phyloP scores from a whole-genome alignment of 2,797 vertebrate species.

The Coendou prehensilis region DNA sequence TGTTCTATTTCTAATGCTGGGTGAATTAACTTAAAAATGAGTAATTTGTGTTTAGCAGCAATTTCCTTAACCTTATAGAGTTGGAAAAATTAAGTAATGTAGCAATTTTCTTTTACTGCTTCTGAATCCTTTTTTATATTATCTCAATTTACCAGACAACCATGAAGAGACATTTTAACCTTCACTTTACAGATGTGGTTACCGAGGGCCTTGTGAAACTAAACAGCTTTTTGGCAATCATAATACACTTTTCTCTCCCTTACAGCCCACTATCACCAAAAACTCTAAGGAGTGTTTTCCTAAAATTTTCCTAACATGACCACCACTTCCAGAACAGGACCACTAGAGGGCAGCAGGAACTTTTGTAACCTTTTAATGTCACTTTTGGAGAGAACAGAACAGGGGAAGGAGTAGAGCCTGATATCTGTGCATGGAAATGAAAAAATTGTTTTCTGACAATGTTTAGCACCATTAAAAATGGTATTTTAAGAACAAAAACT shows the following conservation, averaged over 20 bases:
- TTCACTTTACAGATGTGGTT: not conserved
- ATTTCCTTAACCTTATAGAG: not conserved
- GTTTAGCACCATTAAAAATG: not conserved
- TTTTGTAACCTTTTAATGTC: not conserved
- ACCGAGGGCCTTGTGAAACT: not conserved
- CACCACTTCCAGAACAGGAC: not conserved
- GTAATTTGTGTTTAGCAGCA: not conserved
- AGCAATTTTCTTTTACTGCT: not conserved
- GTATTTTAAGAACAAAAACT: not conserved
- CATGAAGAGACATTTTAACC: not conserved
- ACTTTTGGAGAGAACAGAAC: fast-evolving
- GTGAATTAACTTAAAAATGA: not conserved
- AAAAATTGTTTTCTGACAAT: not conserved
- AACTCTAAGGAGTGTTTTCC: not conserved
- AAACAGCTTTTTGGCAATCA: not conserved
- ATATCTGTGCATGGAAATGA: not conserved
- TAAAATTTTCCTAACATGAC: not conserved
- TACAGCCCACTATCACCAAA: not conserved
- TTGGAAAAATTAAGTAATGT: not conserved
- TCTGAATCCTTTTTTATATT: not conserved
- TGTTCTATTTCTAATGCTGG: not conserved
- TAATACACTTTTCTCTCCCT: not conserved
- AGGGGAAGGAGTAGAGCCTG: not conserved
- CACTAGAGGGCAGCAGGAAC: constrained; percentile 75
- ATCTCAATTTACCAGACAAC: not conserved